Base-by-base conservation (phyloP, 2,888 invertebrate species). In the Conchocele bisecta region DNA sequence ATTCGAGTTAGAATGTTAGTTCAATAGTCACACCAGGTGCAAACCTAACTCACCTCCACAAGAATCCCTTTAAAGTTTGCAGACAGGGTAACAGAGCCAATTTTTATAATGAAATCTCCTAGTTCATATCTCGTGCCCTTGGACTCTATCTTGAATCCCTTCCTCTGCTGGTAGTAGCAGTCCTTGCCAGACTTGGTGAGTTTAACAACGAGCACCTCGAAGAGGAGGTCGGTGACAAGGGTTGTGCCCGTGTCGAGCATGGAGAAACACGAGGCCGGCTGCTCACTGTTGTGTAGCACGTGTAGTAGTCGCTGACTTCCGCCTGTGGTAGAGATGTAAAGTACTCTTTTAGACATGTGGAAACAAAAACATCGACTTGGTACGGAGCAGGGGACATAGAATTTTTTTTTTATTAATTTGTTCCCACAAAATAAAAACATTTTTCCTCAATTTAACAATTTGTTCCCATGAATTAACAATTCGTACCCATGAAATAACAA, bases 271-370 rank as follows among this genome's bases (percentile, higher is more conserved):
- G 98, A 96, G 0, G 97, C 97, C 0, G 98, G 98, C 88, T 97
- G 96, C 89, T 98, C 98, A 0, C 97, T 97, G 91, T 98, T 97
- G 92, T 98, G 98, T 9, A 98, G 93, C n/a, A 98, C 95, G 91
- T 98, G 97, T 0, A 98, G 95, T 0, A 95, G 95, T 85, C 96
- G 94, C 69, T 95, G 95, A 50, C 94, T 93, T 4, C 95, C 96
- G 20, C 58, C 77, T 77, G 33, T 28, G 35, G 13, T 42, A 15
- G n/a, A n/a, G n/a, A n/a, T n/a, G n/a, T n/a, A n/a, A n/a, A n/a
- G n/a, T n/a, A n/a, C n/a, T n/a, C n/a, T n/a, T n/a, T n/a, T n/a
- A n/a, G n/a, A n/a, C n/a, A n/a, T n/a, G n/a, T n/a, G n/a, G n/a
- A n/a, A n/a, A n/a, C n/a, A n/a, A n/a, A n/a, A n/a, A n/a, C n/a